These are phyloP conservation scores for Terrapene triunguis DNA, from an alignment of 2,113 vertebrate genomes.

Conservation along the genomic window DNA sequence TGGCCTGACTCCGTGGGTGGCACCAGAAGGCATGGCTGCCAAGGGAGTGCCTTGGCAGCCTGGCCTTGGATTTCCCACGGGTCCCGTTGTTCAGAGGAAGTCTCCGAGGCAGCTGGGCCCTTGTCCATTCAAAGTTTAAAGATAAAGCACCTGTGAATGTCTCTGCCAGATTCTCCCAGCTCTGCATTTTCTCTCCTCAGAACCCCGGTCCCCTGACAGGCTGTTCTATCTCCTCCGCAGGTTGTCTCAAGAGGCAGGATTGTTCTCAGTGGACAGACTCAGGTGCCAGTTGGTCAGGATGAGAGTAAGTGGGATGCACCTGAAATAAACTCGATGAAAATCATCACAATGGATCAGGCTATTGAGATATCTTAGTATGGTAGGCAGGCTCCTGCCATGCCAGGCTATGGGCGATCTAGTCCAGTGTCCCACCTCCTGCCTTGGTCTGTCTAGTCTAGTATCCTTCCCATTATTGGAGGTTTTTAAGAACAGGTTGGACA, in stretches of 20 bases:
- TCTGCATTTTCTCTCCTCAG: not conserved
- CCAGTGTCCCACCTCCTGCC: not conserved
- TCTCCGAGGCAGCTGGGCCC: not conserved
- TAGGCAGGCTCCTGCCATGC: not conserved
- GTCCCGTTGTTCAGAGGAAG: not conserved
- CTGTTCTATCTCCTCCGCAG: conserved; percentile 21
- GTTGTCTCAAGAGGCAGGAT: conserved; percentile 63
- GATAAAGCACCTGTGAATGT: not conserved
- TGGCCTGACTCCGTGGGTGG: not conserved
- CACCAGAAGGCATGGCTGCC: not conserved
- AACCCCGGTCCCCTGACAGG: not conserved
- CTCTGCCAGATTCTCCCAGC: rapidly evolving
- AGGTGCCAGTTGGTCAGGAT: conserved; percentile 17
- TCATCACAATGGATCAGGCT: not conserved
- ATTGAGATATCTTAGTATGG: not conserved
- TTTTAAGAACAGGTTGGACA: not conserved
- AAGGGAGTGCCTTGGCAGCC: not conserved
- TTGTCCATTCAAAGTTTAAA: rapidly evolving
- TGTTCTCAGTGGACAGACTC: conserved; percentile 53
- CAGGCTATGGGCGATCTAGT: not conserved
- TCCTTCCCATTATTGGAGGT: not conserved
- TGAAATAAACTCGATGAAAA: not conserved
- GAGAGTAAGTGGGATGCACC: conserved; percentile 51
- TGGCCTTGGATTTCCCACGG: not conserved
- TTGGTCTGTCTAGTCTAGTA: not conserved